Base-by-base conservation (phyloP, 2,797 vertebrate genomes). In the Sebastes steindachneri region DNA sequence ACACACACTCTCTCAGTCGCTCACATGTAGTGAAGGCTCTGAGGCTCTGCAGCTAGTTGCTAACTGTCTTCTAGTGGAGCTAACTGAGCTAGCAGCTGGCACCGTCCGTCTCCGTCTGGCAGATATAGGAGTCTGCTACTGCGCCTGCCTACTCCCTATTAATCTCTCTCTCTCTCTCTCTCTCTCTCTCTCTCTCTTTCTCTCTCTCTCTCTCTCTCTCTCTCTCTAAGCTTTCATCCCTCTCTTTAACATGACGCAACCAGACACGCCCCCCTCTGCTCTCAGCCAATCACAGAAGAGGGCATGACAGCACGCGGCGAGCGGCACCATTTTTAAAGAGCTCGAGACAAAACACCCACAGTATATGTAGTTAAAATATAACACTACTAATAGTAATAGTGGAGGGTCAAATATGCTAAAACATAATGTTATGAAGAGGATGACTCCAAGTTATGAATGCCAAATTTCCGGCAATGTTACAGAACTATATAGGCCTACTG, bases 1-100 rank as follows among this genome's bases (percentile, higher is more conserved):
- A 51, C 62, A 66, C 79, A n/a, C 68, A 21, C 28, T 26, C 67
- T 84, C 81, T 37, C 12, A 74, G 54, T 55, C 67, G 45, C 75
- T 82, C 71, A 60, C 55, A 29, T 37, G 68, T 4, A 31, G 26
- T 7, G 14, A 80, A 65, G 35, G 57, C 58, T 80, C 84, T 71
- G 51, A 62, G 35, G 57, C 58, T 81, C 84, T 75, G 73, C 62
- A 69, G 91, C 91, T 93, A 90, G 81, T 77, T 66, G 91, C 93
- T 94, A 88, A 85, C 84, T 83, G 88, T 77, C 71, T 75, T 74
- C 73, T 75, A 87, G 67, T 23, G 51, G 3, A 14, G 91, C 92
- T 92, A 94, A 92, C 51, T 75, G 23, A 77, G 93, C 92, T 93
- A 93, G 90, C 89, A 91, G 91, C 87, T 90, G 90, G 83, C 79